Evolutionary conservation across 2,888 invertebrate species (phyloP), one percentile per base, ranked within the genome.

Genomic region (Argyresthia goedartella): DNA sequence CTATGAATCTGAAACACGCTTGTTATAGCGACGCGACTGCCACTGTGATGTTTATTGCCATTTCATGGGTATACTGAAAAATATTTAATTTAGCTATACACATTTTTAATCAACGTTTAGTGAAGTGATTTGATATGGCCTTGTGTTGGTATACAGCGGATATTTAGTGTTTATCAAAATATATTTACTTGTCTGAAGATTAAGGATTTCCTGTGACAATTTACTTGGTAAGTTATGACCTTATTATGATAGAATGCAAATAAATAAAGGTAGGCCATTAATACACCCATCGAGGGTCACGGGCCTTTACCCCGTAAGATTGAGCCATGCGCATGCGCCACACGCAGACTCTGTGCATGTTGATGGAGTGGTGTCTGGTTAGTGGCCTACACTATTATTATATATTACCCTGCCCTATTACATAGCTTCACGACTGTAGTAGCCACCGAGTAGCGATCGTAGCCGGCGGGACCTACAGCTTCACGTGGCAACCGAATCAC

Each of bases 11-110:
- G 62, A 62, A 65, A 69, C 65, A 51, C 69, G 54, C 64, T 64
- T 60, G 55, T 81, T 81, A 82, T 82, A 82, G 75, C 81, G 73
- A 75, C 67, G 70, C 74, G 81, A 73, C 69, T 70, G 73, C 59
- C 55, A 55, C 72, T 80, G 85, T 85, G 82, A 81, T 82, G 74
- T 60, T 69, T 69, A 61, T 65, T 62, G 58, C 71, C 71, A 66
- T 73, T 78, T 68, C 67, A 71, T 74, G 69, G 71, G 70, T 68
- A 79, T 77, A 77, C 73, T 74, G 66, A 76, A 69, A 71, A 65
- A 64, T 71, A 71, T n/a, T n/a, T 4, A 25, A 39, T 39, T 75
- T 74, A 76, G 55, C 48, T 49, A 25, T 25, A 25, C 25, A 25
- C 25, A 25, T 25, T 36, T 53, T 48, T 73, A 67, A 63, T n/a